A percentile compares a stretch with the other conserved stretches of the same genome.
phyloP scores from a whole-genome alignment of 1,140 invertebrate species.

The Drosophila orosa region DNA sequence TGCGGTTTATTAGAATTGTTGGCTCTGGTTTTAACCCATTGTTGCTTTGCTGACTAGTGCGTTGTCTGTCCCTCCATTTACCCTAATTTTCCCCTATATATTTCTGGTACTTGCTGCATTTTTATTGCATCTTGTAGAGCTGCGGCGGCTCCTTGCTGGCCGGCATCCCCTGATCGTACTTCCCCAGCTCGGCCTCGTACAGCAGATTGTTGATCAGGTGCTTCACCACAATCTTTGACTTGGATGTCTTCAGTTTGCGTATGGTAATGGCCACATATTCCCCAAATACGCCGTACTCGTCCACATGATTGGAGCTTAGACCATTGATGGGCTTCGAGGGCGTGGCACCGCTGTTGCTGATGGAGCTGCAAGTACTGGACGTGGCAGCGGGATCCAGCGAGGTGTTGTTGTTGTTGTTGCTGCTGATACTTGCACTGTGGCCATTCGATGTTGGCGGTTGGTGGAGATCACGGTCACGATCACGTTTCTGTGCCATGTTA shows the following conservation, averaged over 20 bases:
- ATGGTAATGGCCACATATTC: slow-evolving; percentile 83
- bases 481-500: slow-evolving; percentile 80
- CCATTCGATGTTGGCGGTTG: slow-evolving; percentile 46
- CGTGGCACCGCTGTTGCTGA: slow-evolving; percentile 48
- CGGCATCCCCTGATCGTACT: slow-evolving; percentile 82
- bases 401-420: slow-evolving; percentile 43
- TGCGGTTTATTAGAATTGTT: slow-evolving; percentile 46
- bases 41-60: slow-evolving; percentile 71
- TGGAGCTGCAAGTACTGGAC: slow-evolving; percentile 47
- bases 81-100: neutral
- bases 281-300: slow-evolving; percentile 81
- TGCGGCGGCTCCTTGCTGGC: slow-evolving; percentile 79
- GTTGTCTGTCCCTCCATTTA: slow-evolving; percentile 28
- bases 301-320: slow-evolving; percentile 60
- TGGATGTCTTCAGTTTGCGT: slow-evolving; percentile 78
- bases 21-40: slow-evolving; percentile 50
- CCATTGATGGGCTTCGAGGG: slow-evolving; percentile 37
- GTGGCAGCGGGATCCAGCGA: slow-evolving; percentile 51
- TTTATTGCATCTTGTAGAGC: slow-evolving; percentile 77
- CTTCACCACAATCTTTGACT: slow-evolving; percentile 81
- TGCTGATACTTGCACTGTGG: too few relatives aligned
- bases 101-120: neutral
- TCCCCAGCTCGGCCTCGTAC: slow-evolving; percentile 80
- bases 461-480: slow-evolving; percentile 80
- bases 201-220: slow-evolving; percentile 80